Percentiles rank a stretch among this genome's conserved stretches.
phyloP scores from a whole-genome alignment of 2,888 invertebrate genomes.

The Nephrocerus scutellatus region DNA sequence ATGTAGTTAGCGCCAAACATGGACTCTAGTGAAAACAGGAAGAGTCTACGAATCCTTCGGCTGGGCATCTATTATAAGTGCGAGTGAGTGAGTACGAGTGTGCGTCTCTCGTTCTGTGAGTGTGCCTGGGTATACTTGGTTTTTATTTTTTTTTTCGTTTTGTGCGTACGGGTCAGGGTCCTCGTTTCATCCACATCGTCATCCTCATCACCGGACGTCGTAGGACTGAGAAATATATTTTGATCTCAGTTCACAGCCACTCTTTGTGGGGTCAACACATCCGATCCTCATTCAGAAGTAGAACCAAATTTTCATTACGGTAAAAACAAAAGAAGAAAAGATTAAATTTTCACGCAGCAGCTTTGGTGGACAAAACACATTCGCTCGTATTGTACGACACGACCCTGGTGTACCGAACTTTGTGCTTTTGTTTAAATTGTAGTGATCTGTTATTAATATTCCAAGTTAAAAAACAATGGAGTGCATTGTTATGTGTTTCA shows the following conservation, averaged over 20 bases:
- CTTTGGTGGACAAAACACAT: too few species aligned
- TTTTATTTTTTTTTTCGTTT: too few species aligned
- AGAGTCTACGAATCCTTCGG: too few species aligned
- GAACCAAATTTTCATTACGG: conserved; percentile 7
- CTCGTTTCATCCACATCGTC: conserved; percentile 9
- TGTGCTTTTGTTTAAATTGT: too few species aligned
- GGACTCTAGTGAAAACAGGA: too few species aligned
- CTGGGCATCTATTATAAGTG: conserved; percentile 6
- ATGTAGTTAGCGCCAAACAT: too few species aligned
- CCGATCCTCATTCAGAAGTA: conserved; percentile 19
- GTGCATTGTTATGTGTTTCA: background rate
- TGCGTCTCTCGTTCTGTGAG: conserved; percentile 17
- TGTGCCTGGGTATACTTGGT: too few species aligned
- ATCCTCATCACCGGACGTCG: conserved; percentile 30
- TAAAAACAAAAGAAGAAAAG: conserved; percentile 6
- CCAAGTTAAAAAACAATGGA: conserved; percentile 11
- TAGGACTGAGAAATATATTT: conserved; percentile 30
- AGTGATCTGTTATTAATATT: too few species aligned
- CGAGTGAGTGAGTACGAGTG: conserved; percentile 6
- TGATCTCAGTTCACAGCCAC: conserved; percentile 45
- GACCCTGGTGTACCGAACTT: too few species aligned
- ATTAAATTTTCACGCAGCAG: conserved; percentile 4
- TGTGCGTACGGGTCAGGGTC: conserved; percentile 25
- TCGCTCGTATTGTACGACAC: too few species aligned
- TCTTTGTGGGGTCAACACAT: conserved; percentile 45